phyloP scores from a whole-genome alignment of 1,140 invertebrate species.

The Rhopalosiphum padi region DNA sequence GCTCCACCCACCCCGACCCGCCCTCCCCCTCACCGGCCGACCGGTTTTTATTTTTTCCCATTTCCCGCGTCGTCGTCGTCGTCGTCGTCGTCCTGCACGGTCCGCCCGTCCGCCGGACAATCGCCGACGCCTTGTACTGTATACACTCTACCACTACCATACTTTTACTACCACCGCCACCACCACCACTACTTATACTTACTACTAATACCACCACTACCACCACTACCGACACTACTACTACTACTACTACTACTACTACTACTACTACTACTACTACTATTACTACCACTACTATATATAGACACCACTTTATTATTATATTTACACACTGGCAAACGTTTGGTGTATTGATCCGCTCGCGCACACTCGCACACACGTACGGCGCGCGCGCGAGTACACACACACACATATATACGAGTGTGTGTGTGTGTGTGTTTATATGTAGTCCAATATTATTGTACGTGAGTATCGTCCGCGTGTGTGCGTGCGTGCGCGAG shows the following conservation, averaged over 20 bases:
- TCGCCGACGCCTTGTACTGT: not conserved
- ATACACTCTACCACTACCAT: not conserved
- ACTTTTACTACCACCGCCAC: not conserved
- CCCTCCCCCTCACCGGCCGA: not conserved
- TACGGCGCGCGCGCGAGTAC: too few species aligned
- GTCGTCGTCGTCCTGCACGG: not conserved
- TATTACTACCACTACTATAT: not conserved
- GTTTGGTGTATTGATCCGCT: conserved; percentile 43
- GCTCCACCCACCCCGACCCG: not conserved
- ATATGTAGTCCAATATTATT: not conserved
- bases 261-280: not conserved
- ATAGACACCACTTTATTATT: conserved; percentile 47
- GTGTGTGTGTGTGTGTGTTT: not conserved
- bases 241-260: not conserved
- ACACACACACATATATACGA: not conserved
- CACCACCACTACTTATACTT: not conserved
- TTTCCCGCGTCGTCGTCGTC: not conserved
- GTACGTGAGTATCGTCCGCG: not conserved
- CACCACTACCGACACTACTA: not conserved
- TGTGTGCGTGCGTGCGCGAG: not conserved
- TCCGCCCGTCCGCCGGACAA: not conserved
- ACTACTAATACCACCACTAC: not conserved
- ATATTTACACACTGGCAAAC: conserved; percentile 50
- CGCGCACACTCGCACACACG: not conserved
- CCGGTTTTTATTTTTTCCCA: not conserved